Base-by-base conservation (phyloP, 37 sponge, comb jelly and placozoan species). In the Aphrocallistes beatrix region DNA sequence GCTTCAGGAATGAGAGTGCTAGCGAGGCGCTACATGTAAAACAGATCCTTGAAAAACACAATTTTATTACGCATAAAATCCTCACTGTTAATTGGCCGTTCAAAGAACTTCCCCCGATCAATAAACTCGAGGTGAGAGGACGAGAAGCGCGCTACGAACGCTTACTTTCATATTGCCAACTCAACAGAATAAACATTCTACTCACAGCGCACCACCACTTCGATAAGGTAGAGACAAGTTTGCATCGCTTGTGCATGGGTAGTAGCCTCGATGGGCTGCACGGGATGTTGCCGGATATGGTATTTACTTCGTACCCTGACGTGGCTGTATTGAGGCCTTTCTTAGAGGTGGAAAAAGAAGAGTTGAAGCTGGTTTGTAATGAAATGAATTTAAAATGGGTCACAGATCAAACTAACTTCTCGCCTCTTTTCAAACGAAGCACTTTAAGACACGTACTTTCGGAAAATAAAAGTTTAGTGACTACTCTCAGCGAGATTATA, bases 221-320 rank as follows among this genome's bases (percentile, higher is more conserved):
- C 21, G 75, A 60, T 60, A 19, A 60, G n/a, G n/a, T 60, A 30
- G 75, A 60, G 75, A 60, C 75, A 13, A 6, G 10, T 60, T 60
- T 60, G n/a, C 75, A 60, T 60, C 75, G 75, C n/a, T 60, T 60
- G 1, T 30, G n/a, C 10, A 60, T 60, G 75, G 75, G 75, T 25
- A 60, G 75, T 60, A 60, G 75, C n/a, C n/a, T 60, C 28, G n/a
- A 60, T 60, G 75, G 75, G 8, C 10, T 60, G 75, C 10, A 60
- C 10, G 75, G 75, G 21, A 60, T 60, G 8, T 19, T 25, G 21
- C 75, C 75, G 25, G n/a, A 60, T 25, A 60, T 28, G 34, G 3
- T 28, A 25, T 13, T 19, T 13, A 3, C 25, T 25, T 25, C 75
- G 17, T 30, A 60, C n/a, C 75, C 17, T 60, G 3, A 60, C 3